Evolutionary conservation across 2,888 invertebrate species (phyloP), one percentile per base, ranked within the genome.

Genomic region (Quadroppia sp.): DNA sequence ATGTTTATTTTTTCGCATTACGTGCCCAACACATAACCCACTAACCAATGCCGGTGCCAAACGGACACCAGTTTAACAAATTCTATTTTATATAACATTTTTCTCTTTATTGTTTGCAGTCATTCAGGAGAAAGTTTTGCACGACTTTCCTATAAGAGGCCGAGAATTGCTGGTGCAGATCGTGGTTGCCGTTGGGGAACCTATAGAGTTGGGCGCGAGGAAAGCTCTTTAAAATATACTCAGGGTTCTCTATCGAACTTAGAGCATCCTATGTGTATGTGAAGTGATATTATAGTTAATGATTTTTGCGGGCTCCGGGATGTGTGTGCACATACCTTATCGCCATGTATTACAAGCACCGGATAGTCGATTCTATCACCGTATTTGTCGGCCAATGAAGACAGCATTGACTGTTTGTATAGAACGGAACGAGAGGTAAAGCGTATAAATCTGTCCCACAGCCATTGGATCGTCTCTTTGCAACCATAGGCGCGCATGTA

Each of bases 81-180:
- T n/a, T n/a, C n/a, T n/a, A n/a, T n/a, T n/a, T n/a, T n/a, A n/a
- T n/a, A n/a, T n/a, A n/a, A n/a, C n/a, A n/a, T n/a, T n/a, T n/a
- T n/a, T n/a, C n/a, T n/a, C n/a, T n/a, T n/a, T n/a, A n/a, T n/a
- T 45, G 45, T 45, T 45, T 45, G 45, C 6, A 23, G n/a, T 20
- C n/a, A 53, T 53, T 53, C 11, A 25, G 23, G 23, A 73, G 17
- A 73, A 73, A 73, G 3, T 30, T 32, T 67, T 73, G 67, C 15
- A 73, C 9, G 2, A 64, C 13, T 36, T 48, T 25, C n/a, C 67
- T 73, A 42, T 30, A 73, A 23, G 20, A 20, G 15, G 25, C 64
- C 2, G 73, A 25, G 7, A 36, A 61, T 30, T 15, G 32, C 2
- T 42, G 30, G 56, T 73, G 73, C 2, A 73, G 30, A 32, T 73